Conservation (phyloP, 2,113 vertebrate genomes). For the Spea multiplicata region DNA sequence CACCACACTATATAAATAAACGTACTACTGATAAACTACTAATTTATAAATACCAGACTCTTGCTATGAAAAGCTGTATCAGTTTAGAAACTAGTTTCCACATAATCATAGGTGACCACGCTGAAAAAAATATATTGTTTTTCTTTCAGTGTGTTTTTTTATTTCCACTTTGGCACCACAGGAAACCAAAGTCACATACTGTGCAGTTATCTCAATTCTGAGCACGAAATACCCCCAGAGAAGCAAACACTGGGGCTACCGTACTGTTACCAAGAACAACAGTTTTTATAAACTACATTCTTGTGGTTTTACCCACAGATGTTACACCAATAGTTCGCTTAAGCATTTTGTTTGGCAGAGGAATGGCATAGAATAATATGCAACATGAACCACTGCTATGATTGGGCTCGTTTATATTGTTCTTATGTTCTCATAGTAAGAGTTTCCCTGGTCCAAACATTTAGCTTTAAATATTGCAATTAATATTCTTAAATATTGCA, state of each 20-base stretch:
- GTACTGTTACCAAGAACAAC: neutral
- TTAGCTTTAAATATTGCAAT: no score
- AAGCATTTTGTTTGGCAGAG: neutral
- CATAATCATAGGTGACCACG: slow-evolving; percentile 12
- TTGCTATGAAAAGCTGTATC: slow-evolving; percentile 22
- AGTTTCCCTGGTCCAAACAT: no score
- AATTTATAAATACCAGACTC: slow-evolving; percentile 16
- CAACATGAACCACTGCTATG: no score
- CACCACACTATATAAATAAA: slow-evolving; percentile 7
- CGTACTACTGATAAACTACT: neutral
- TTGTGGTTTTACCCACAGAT: neutral
- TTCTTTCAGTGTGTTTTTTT: slow-evolving; percentile 8
- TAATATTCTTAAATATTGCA: no score
- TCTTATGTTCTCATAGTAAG: no score
- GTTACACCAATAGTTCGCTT: neutral
- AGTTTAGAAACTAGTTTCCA: slow-evolving; percentile 5
- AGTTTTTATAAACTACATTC: neutral
- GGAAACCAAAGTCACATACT: no score
- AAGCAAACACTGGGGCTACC: neutral
- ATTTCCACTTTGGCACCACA: neutral
- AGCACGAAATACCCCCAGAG: neutral
- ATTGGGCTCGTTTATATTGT: no score
- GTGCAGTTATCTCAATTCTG: neutral
- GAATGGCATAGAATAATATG: neutral
- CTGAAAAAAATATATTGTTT: slow-evolving; percentile 8